Base-by-base conservation (phyloP, 2,888 invertebrate species). In the Mermis nigrescens region DNA sequence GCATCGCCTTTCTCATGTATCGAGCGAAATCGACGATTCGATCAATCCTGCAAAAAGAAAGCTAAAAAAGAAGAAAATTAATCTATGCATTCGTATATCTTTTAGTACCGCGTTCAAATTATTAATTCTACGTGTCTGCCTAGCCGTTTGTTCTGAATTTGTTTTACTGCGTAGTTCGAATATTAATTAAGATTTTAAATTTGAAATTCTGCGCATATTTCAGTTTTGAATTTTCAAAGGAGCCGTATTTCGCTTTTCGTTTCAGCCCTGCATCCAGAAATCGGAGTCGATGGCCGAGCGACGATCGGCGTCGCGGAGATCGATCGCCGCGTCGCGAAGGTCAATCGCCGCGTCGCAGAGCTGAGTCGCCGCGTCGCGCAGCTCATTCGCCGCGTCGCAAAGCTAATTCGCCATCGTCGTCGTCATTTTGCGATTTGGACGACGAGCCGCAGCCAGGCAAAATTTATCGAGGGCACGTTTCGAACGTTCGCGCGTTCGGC, bases 401-500 rank as follows among this genome's bases (percentile, higher is more conserved):
- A 19, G 45, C 57, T 46, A 55, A 65, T 1, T 64, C 62, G 12
- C 58, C 65, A 46, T 62, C 62, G 12, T 7, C 15, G 24, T 51
- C 51, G 15, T n/a, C 15, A 51, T 51, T 24, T n/a, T 4, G 26
- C 54, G 26, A 24, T 54, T 7, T 55, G 4, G 29, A 7, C 55
- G 55, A 55, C 12, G 55, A 77, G 63, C 78, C 79, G 31, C 75
- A 70, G 66, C 74, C 78, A 31, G 77, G 78, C 59, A 74, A 83
- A 80, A 88, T 98, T 65, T 95, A 92, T 72, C 81, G 81, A 63
- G 98, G 92, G 0, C 85, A 87, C 74, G 89, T 98, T 0, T 87
- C 89, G 0, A 94, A 89, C 68, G 86, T 94, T 64, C 90, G 92
- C 57, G 84, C 86, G n/a, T 99, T 95, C 76, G 98, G 98, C 1